Base-by-base conservation (phyloP, 2,113 vertebrate genomes). In the Halichoeres trimaculatus region DNA sequence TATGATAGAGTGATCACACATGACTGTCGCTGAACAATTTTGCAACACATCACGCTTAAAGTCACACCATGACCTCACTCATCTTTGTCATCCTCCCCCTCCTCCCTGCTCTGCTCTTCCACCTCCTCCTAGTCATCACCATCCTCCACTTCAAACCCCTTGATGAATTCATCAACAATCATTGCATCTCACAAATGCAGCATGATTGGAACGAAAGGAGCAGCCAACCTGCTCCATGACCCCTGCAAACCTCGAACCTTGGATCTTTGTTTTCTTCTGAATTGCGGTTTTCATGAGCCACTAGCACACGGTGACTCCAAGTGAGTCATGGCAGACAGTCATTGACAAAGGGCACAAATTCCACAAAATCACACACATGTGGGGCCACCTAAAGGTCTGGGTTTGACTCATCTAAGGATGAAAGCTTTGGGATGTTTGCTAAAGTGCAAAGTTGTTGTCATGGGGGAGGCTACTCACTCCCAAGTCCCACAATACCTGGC, bases 401-500 rank as follows among this genome's bases (percentile, higher is more conserved):
- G 45, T 65, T 34, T 78, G 72, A 83, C 69, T 86, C 75, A 59
- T 62, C 66, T 14, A 45, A 52, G 12, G 56, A 35, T 6, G 19
- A 59, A 52, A 59, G 48, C 62, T 71, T n/a, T 34, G 47, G 26
- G 79, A 70, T 14, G 5, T 36, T 24, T 35, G 57, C 53, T 11
- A 36, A 34, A 20, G 8, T 50, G 47, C 8, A 50, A 12, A 54
- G 26, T 80, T 88, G 86, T 85, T 90, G 88, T 89, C 86, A 83
- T 71, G 47, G 5, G 26, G 62, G 70, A 79, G 70, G 71, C 70
- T 65, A 74, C 56, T 5, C 66, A 13, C 74, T 57, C 45, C 65
- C 50, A 36, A 51, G 76, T 63, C 72, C 51, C 59, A 71, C 86
- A 70, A 68, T 89, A 89, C 87, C 82, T 90, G 87, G 74, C 56